These are phyloP conservation scores for Aurelia coerulea DNA, from an alignment of 30 jellyfish, hydroid and myxozoan species.

Conservation along the genomic window DNA sequence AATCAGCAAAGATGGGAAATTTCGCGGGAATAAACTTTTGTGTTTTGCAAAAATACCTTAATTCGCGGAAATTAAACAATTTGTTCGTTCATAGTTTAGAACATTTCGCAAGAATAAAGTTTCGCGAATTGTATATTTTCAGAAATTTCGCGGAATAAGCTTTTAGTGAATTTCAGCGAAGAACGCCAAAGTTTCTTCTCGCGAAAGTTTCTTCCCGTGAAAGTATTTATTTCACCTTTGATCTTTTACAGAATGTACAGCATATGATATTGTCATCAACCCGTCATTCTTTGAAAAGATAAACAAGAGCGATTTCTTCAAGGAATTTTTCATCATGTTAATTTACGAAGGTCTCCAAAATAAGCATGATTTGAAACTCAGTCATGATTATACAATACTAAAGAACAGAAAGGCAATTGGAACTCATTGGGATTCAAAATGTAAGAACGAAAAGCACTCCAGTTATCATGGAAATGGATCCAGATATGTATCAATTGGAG, in stretches of 20 bases:
- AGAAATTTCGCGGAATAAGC: too few relatives aligned
- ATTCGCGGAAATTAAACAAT: too few relatives aligned
- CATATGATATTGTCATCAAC: conserved; percentile 85
- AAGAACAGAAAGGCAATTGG: conserved; percentile 96
- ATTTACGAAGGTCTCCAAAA: conserved; percentile 85
- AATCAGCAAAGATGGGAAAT: too few relatives aligned
- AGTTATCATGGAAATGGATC: conserved; percentile 93
- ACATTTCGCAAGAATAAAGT: too few relatives aligned
- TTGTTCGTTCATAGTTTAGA: too few relatives aligned
- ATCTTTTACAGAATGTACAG: conserved; percentile 71
- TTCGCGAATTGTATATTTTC: too few relatives aligned
- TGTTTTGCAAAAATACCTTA: too few relatives aligned
- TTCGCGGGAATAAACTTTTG: too few relatives aligned
- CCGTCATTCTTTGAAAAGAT: conserved; percentile 82
- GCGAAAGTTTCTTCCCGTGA: too few relatives aligned
- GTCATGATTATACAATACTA: conserved; percentile 51
- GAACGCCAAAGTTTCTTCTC: too few relatives aligned
- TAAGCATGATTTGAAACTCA: conserved; percentile 74
- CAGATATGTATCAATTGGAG: conserved; percentile 76
- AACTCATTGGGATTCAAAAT: conserved; percentile 76
- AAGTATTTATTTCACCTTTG: not conserved
- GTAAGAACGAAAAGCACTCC: conserved; percentile 92
- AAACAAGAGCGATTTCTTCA: conserved; percentile 65
- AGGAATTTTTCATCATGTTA: conserved; percentile 86
- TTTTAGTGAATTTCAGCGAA: too few relatives aligned